A percentile compares a stretch with the other conserved stretches of the same genome.
These are phyloP conservation scores for Arion vulgaris DNA, from an alignment of 1,140 invertebrate genomes.

Conservation along the genomic window DNA sequence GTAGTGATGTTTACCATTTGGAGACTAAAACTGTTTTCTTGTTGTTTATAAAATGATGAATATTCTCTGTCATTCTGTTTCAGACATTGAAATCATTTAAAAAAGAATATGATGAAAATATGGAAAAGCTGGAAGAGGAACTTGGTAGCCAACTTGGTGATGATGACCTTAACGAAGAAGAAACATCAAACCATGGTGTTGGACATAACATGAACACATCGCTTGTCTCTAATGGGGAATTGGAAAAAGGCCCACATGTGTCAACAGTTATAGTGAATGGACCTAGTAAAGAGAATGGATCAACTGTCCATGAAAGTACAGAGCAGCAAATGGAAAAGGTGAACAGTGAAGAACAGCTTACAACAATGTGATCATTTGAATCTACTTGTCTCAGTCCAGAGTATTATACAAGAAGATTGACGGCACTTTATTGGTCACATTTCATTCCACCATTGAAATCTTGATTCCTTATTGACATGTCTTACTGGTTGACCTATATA, in stretches of 20 bases:
- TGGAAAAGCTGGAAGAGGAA: constrained; percentile 27
- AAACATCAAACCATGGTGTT: background rate
- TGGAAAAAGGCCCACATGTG: constrained; percentile 29
- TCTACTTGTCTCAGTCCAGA: no score
- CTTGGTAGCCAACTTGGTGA: constrained; percentile 12
- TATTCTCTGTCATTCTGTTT: no score
- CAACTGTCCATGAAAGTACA: background rate
- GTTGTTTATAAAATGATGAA: no score
- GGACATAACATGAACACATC: background rate
- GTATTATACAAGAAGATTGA: no score
- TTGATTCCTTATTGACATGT: no score
- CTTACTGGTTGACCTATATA: no score
- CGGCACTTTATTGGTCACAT: no score
- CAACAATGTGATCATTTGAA: constrained; percentile 35
- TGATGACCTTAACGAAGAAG: constrained; percentile 31
- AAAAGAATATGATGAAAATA: constrained; percentile 19
- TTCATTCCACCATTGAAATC: no score
- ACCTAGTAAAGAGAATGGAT: constrained; percentile 29
- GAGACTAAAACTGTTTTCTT: no score
- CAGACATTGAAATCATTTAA: constrained; percentile 14
- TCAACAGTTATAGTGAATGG: constrained; percentile 39
- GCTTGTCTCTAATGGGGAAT: background rate
- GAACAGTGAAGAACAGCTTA: constrained; percentile 46
- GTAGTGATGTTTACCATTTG: no score
- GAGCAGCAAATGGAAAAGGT: constrained; percentile 27